These are phyloP conservation scores for Subanguina moxae DNA, from an alignment of 1,140 invertebrate species.

Conservation along the genomic window DNA sequence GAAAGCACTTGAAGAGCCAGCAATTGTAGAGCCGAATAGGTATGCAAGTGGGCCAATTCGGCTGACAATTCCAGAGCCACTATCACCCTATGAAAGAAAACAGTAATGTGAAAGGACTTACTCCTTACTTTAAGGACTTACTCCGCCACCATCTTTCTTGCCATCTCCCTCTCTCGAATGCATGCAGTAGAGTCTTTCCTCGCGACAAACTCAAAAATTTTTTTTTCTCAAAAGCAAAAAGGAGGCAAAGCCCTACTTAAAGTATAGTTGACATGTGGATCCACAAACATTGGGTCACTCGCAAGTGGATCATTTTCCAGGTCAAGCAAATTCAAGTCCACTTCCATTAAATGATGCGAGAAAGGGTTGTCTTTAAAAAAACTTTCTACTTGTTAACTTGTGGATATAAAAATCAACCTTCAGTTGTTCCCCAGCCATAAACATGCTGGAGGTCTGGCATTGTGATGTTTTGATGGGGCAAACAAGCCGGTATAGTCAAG, in stretches of 20 bases:
- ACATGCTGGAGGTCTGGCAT: slow-evolving; percentile 1
- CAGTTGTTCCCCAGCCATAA: slow-evolving; percentile 1
- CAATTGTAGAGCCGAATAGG: background rate
- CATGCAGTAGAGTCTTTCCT: slow-evolving; percentile 3
- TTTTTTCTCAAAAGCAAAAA: background rate
- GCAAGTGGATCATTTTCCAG: background rate
- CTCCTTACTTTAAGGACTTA: background rate
- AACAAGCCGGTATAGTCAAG: background rate
- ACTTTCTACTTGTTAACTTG: too few relatives aligned
- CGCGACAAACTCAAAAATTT: background rate
- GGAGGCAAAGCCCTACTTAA: too few relatives aligned
- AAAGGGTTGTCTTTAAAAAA: too few relatives aligned
- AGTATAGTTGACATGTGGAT: background rate
- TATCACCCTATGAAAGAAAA: background rate
- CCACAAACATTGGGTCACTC: background rate
- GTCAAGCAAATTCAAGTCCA: background rate
- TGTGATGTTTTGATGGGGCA: background rate
- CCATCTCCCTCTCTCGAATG: background rate
- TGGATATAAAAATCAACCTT: too few relatives aligned
- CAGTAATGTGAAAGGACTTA: too few relatives aligned
- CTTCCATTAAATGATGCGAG: slow-evolving; percentile 1
- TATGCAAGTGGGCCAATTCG: background rate
- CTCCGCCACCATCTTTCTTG: background rate
- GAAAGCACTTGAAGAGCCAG: background rate
- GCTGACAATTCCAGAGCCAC: background rate